phyloP scores from a whole-genome alignment of 2,113 vertebrate species.

The Elephas maximus region DNA sequence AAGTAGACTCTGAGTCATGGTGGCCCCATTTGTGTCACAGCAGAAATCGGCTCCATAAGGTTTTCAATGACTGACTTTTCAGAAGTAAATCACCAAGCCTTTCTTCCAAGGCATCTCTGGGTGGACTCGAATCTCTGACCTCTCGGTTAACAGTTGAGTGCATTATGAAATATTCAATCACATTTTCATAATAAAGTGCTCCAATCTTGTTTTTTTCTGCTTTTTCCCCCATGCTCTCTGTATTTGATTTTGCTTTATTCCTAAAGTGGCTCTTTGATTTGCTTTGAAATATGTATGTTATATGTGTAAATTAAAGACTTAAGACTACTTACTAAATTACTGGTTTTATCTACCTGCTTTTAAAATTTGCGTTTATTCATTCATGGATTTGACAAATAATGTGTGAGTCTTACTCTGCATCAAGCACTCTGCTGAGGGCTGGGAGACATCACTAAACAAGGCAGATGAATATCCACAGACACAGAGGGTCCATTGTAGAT shows the following conservation, averaged over 20 bases:
- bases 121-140: background rate
- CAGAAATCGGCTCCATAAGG: background rate
- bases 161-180: background rate
- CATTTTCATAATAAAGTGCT: background rate
- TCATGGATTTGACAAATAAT: background rate
- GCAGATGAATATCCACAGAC: background rate
- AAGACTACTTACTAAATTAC: background rate
- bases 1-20: background rate
- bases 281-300: background rate
- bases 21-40: background rate
- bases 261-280: background rate
- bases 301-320: background rate
- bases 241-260: constrained; percentile 14
- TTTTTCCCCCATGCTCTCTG: background rate
- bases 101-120: background rate
- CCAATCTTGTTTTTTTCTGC: background rate
- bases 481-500: background rate
- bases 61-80: background rate
- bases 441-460: background rate
- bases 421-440: background rate
- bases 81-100: background rate
- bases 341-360: constrained; percentile 21
- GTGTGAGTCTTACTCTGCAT: background rate
- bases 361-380: background rate
- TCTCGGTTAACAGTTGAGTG: background rate